Evolutionary conservation across 2,888 invertebrate species (phyloP).

Genomic region (Drosophila picticornis): DNA sequence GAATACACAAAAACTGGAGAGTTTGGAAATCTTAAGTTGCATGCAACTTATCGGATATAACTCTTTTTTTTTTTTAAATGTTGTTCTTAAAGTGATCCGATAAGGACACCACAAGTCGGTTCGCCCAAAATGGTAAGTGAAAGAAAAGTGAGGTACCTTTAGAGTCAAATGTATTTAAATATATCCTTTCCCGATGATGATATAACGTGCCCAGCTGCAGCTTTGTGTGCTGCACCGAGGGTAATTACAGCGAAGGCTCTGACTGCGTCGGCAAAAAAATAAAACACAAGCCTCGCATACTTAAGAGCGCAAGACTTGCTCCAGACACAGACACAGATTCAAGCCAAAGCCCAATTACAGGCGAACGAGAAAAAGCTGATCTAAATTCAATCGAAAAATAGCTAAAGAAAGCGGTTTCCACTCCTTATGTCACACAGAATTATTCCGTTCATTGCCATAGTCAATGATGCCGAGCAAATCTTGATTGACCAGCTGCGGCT

Average conservation of each 20-base stretch:
- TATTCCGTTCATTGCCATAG: not conserved
- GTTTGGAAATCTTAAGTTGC: not conserved
- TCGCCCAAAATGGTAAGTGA: not conserved
- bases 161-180: not conserved
- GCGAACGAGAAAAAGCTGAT: not conserved
- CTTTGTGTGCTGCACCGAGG: not conserved
- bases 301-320: not conserved
- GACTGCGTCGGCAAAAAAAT: not conserved
- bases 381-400: not conserved
- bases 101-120: not conserved
- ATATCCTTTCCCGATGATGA: not conserved
- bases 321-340: not conserved
- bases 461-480: not conserved
- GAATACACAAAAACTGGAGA: not conserved
- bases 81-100: not conserved
- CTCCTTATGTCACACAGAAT: not conserved
- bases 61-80: not conserved
- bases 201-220: not conserved
- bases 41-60: too few relatives aligned
- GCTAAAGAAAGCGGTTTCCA: not conserved
- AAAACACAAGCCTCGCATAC: not conserved
- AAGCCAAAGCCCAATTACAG: not conserved
- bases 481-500: not conserved
- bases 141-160: not conserved
- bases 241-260: not conserved